Base-by-base conservation (phyloP, 2,113 vertebrate genomes). In the Penelope pileata region DNA sequence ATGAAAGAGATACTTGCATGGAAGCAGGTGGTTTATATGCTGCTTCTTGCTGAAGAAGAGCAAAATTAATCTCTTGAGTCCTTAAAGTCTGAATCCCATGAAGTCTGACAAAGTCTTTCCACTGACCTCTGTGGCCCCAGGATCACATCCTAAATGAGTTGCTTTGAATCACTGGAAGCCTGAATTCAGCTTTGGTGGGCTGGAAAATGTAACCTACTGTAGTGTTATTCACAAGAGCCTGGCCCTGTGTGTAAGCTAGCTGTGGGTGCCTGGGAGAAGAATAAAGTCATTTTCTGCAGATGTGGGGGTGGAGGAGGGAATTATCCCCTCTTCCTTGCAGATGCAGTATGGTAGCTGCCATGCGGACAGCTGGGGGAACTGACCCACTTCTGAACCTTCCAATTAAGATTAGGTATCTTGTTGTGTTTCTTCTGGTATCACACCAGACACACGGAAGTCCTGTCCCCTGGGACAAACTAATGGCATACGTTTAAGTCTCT, bases 151-250 rank as follows among this genome's bases (percentile, higher is more conserved):
- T 95, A 90, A 96, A 93, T 96, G 83, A 82, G 30, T 43, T 82
- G 90, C 88, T 91, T 95, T 95, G 66, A 95, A 73, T 90, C 66
- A 54, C 30, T 86, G 54, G 68, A 86, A 91, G 83, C 68, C 82
- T 72, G 79, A 88, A 86, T 83, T 83, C 93, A 75, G 83, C 68
- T 92, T 86, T 96, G 93, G 90, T 91, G 86, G 90, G 91, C 93
- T 96, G 96, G 95, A 96, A 95, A 96, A 93, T 94, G 95, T 86
- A 95, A 88, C 60, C 45, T 95, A 83, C 94, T 91, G 86, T 90
- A 94, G 43, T 3, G 17, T 88, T 95, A 34, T 96, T 96, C 85
- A 88, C 68, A 3, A 95, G 63, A 1, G 1, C 62, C 64, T 5
- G 7, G 58, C 73, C 76, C 56, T 88, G 43, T 84, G 66, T 78